Percentiles rank a stretch among this genome's conserved stretches.
phyloP scores from a whole-genome alignment of 2,113 vertebrate species.

The Murina feae region DNA sequence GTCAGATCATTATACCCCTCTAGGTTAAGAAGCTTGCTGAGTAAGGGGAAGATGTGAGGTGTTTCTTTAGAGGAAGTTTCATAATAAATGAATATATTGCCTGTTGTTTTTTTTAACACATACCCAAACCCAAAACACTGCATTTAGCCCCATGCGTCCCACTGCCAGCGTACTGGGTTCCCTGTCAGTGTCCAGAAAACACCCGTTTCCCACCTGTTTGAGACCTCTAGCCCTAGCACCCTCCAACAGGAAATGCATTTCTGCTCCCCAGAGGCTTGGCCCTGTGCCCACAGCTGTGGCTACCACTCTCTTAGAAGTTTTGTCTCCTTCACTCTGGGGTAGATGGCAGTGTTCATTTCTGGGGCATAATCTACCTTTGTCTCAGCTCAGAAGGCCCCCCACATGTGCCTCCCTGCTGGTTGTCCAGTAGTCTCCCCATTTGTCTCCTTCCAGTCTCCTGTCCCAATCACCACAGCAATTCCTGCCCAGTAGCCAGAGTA shows the following conservation, averaged over 20 bases:
- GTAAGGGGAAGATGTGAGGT: background rate
- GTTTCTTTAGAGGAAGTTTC: background rate
- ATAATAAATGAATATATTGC: background rate
- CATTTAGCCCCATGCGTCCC: background rate
- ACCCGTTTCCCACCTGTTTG: background rate
- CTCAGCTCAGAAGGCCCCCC: background rate
- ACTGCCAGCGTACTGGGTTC: background rate
- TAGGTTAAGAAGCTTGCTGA: background rate
- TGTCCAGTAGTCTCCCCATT: background rate
- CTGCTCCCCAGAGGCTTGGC: conserved; percentile 10
- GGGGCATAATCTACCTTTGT: background rate
- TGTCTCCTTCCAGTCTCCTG: background rate
- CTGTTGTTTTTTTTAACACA: background rate
- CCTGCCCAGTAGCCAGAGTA: conserved; percentile 10
- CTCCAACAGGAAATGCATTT: conserved; percentile 28
- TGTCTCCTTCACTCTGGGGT: background rate
- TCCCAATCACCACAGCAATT: conserved; percentile 16
- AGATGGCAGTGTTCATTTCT: background rate
- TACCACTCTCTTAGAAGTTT: background rate
- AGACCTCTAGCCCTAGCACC: background rate
- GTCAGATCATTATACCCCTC: background rate
- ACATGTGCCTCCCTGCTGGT: background rate
- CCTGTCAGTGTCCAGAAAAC: background rate
- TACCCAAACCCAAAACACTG: background rate
- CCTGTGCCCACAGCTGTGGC: background rate